Evolutionary conservation across 1,140 invertebrate species (phyloP).

Genomic region (Bacillus rossius): DNA sequence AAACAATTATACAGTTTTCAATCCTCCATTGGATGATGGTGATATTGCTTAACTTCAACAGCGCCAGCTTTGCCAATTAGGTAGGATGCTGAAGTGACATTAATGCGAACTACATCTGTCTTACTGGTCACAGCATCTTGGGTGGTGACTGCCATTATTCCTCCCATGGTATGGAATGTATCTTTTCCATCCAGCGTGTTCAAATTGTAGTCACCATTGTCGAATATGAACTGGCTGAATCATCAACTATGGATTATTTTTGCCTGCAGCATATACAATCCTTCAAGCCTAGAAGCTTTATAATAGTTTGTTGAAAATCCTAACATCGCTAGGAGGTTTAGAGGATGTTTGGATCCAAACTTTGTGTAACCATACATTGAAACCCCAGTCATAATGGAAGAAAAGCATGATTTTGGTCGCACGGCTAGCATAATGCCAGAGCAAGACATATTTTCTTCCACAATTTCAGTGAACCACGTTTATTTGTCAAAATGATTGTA

Average conservation of each 20-base stretch:
- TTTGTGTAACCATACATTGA: constrained; percentile 22
- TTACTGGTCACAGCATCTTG: too few species aligned
- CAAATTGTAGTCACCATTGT: constrained; percentile 30
- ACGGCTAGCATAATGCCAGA: constrained; percentile 35
- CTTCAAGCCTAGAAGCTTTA: constrained; percentile 21
- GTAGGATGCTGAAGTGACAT: background rate
- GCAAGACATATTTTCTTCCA: too few species aligned
- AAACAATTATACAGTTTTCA: too few species aligned
- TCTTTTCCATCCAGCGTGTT: constrained; percentile 22
- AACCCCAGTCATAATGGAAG: constrained; percentile 21
- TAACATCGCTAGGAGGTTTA: constrained; percentile 21
- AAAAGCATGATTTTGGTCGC: constrained; percentile 35
- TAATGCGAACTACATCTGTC: background rate
- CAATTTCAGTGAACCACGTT: too few species aligned
- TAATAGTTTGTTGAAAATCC: constrained; percentile 25
- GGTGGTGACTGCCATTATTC: constrained; percentile 17
- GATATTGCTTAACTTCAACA: too few species aligned
- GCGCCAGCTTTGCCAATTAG: background rate
- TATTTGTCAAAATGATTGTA: too few species aligned
- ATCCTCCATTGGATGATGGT: too few species aligned
- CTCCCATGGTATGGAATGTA: constrained; percentile 30
- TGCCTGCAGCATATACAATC: constrained; percentile 17
- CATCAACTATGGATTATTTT: constrained; percentile 12
- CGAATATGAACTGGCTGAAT: constrained; percentile 28
- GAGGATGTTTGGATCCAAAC: constrained; percentile 22